Conservation (phyloP, 2,113 vertebrate genomes). For the Gadus chalcogrammus region DNA sequence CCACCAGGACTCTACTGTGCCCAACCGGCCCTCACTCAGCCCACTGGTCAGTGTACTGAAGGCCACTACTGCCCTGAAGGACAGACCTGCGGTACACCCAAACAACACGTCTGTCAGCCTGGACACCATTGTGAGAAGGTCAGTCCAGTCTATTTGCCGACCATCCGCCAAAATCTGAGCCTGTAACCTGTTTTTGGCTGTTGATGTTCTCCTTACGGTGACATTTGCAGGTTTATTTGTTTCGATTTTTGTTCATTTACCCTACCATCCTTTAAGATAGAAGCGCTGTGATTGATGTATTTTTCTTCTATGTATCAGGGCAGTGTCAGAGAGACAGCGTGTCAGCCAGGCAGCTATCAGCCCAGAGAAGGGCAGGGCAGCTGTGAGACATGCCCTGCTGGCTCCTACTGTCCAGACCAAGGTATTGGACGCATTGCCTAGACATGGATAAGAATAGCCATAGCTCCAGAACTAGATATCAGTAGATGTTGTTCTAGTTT, state of each 20-base stretch:
- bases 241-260: too few relatives aligned
- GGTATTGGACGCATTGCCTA: slow-evolving; percentile 52
- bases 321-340: slow-evolving; percentile 58
- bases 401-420: slow-evolving; percentile 76
- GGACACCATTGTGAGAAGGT: slow-evolving; percentile 79
- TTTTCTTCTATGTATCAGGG: slow-evolving; percentile 51
- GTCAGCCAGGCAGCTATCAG: slow-evolving; percentile 78
- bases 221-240: too few relatives aligned
- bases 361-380: slow-evolving; percentile 70
- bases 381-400: slow-evolving; percentile 78
- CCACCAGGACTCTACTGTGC: slow-evolving; percentile 70
- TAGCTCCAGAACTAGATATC: too few relatives aligned
- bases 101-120: slow-evolving; percentile 65
- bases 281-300: background rate
- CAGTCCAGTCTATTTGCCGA: slow-evolving; percentile 27
- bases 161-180: too few relatives aligned
- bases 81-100: slow-evolving; percentile 63
- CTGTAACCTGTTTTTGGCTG: too few relatives aligned
- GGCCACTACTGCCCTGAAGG: slow-evolving; percentile 74
- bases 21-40: slow-evolving; percentile 47
- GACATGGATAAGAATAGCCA: too few relatives aligned
- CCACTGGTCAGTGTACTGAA: slow-evolving; percentile 67
- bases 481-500: too few relatives aligned
- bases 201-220: too few relatives aligned
- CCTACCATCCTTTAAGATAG: too few relatives aligned